phyloP scores from a whole-genome alignment of 2,113 vertebrate genomes.

The Nycticebus coucang region DNA sequence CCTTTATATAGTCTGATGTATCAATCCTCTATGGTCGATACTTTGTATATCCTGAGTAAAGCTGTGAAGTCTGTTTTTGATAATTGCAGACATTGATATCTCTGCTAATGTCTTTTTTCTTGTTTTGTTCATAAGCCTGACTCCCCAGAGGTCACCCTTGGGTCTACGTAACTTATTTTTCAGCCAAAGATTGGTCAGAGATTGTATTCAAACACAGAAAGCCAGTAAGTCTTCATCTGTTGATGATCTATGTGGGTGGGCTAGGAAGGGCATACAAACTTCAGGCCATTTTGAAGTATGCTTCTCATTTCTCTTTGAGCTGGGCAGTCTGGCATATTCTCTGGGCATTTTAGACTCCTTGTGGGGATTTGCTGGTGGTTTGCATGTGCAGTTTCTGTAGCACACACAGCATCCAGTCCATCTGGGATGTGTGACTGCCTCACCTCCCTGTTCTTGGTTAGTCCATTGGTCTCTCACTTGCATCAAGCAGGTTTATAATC shows the following conservation, averaged over 20 bases:
- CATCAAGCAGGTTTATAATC: background rate
- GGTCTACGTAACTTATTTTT: background rate
- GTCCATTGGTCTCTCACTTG: background rate
- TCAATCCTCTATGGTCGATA: background rate
- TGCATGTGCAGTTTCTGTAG: background rate
- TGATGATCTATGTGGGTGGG: background rate
- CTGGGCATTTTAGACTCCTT: background rate
- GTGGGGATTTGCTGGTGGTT: background rate
- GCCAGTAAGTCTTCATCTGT: background rate
- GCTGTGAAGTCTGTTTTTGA: background rate
- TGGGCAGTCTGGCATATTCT: background rate
- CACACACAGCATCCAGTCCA: background rate
- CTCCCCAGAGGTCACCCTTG: background rate
- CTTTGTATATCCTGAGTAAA: background rate
- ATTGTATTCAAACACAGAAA: background rate
- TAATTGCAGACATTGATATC: background rate
- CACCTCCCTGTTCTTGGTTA: background rate
- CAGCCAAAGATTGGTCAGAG: background rate
- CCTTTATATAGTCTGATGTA: background rate
- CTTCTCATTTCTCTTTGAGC: background rate
- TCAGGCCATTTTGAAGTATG: background rate
- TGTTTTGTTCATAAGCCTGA: background rate
- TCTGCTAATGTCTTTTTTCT: background rate
- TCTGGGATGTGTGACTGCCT: background rate
- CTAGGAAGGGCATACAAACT: background rate